phyloP scores from a whole-genome alignment of 1,140 invertebrate species.

The Drosophila takahashii region DNA sequence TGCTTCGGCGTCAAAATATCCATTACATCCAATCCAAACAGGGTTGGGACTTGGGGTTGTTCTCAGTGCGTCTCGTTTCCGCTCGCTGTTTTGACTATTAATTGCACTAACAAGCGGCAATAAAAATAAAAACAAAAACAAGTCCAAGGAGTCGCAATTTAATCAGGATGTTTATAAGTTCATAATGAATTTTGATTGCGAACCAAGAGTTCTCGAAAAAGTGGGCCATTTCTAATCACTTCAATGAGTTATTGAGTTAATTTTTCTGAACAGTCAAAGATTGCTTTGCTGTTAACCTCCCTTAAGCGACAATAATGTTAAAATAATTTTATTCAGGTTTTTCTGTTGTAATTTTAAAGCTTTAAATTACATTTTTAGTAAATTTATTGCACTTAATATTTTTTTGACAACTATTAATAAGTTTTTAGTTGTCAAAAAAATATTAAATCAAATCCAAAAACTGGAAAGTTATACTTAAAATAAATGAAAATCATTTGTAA shows the following conservation, averaged over 20 bases:
- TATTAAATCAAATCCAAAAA: no score
- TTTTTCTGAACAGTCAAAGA: not conserved
- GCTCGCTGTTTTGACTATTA: slow-evolving; percentile 62
- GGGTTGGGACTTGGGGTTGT: slow-evolving; percentile 47
- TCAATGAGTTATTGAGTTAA: not conserved
- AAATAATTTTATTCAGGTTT: not conserved
- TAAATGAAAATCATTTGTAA: no score
- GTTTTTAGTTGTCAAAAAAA: no score
- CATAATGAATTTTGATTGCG: not conserved
- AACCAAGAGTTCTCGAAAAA: no score
- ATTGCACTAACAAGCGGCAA: slow-evolving; percentile 58
- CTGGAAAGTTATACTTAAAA: no score
- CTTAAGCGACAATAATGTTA: not conserved
- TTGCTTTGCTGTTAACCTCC: not conserved
- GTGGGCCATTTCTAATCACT: slow-evolving; percentile 4
- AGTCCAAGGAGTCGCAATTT: slow-evolving; percentile 16
- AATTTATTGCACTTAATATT: no score
- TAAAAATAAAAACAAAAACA: slow-evolving; percentile 40
- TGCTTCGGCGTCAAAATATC: slow-evolving; percentile 84
- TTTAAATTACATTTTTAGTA: no score
- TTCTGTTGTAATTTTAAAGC: no score
- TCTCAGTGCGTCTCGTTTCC: slow-evolving; percentile 1
- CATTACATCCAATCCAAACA: slow-evolving; percentile 84
- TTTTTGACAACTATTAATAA: no score
- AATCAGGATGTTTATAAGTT: slow-evolving; percentile 29